Conservation (phyloP, 92 coral and sea anemone genomes). For the Palythoa grandiflora region DNA sequence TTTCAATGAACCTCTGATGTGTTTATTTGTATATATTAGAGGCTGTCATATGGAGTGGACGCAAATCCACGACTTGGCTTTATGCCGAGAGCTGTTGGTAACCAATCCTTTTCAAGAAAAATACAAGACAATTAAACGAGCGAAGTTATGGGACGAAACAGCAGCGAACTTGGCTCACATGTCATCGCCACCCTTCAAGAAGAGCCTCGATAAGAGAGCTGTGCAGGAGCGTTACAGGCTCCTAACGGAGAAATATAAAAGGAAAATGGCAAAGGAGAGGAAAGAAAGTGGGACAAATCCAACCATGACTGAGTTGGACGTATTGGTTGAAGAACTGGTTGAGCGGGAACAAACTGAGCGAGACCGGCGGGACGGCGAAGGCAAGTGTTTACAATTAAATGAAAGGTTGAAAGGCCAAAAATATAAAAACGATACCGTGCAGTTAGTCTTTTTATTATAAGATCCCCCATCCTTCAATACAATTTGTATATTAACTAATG, state of each 20-base stretch:
- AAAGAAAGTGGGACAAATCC: conserved; percentile 26
- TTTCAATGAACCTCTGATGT: neutral
- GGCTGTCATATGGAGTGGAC: conserved; percentile 42
- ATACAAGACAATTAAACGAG: conserved; percentile 12
- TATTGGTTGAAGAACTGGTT: conserved; percentile 31
- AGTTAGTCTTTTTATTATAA: too few species aligned
- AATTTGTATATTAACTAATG: too few species aligned
- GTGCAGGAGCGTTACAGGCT: conserved; percentile 22
- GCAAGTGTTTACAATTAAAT: conserved; percentile 1
- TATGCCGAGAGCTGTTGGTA: conserved; percentile 35
- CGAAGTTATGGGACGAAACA: conserved; percentile 7
- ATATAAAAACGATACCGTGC: too few species aligned
- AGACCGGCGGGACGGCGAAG: conserved; percentile 42
- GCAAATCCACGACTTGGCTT: conserved; percentile 21
- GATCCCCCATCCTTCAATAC: too few species aligned
- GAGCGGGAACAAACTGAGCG: conserved; percentile 30
- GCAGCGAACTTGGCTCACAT: conserved; percentile 6
- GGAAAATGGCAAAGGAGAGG: conserved; percentile 21
- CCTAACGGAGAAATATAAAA: conserved; percentile 13
- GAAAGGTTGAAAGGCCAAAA: too few species aligned
- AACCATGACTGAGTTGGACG: conserved; percentile 33
- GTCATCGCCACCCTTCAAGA: conserved; percentile 22
- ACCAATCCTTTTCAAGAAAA: conserved; percentile 23
- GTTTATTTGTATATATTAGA: conserved; percentile 28
- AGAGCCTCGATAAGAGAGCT: conserved; percentile 24